Percentiles rank a stretch among this genome's conserved stretches.
Conservation (phyloP, 2,888 invertebrate genomes). For the Sussaba pulchella region DNA sequence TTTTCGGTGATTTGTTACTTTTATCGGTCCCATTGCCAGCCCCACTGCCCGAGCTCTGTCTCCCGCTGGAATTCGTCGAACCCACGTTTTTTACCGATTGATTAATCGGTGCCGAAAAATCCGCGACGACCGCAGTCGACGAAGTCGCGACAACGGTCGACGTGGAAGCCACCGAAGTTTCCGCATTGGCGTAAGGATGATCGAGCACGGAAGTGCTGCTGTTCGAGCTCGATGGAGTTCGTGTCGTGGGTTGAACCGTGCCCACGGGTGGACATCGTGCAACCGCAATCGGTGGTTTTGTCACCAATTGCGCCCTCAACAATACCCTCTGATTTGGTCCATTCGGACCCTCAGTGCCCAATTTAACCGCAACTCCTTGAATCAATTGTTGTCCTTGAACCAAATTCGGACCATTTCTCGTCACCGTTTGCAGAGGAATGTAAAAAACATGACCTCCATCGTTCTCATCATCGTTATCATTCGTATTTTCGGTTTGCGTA, state of each 20-base stretch:
- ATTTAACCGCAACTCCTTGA: conserved; percentile 88
- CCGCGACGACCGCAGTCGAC: background rate
- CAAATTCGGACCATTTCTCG: conserved; percentile 82
- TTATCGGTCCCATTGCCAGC: conserved; percentile 67
- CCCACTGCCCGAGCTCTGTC: conserved; percentile 32
- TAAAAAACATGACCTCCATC: conserved; percentile 87
- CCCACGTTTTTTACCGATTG: conserved; percentile 33
- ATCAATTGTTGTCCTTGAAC: conserved; percentile 85
- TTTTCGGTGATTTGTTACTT: conserved; percentile 73
- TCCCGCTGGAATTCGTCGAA: conserved; percentile 52
- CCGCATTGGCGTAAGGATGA: conserved; percentile 62
- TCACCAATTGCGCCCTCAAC: conserved; percentile 88
- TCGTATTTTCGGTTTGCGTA: conserved; percentile 84
- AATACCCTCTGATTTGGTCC: conserved; percentile 88
- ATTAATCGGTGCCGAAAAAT: conserved; percentile 9
- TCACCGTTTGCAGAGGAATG: conserved; percentile 86
- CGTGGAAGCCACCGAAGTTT: conserved; percentile 71
- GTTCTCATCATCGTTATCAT: conserved; percentile 86
- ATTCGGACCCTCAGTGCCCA: conserved; percentile 87
- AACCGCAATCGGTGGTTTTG: conserved; percentile 85
- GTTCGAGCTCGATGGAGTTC: conserved; percentile 78
- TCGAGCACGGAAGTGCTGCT: conserved; percentile 63
- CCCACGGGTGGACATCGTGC: conserved; percentile 85
- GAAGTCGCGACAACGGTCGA: conserved; percentile 54
- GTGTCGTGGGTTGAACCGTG: conserved; percentile 86